A percentile compares a stretch with the other conserved stretches of the same genome.
Evolutionary conservation across 1,140 invertebrate species (phyloP).

Genomic region (Nomia melanderi): DNA sequence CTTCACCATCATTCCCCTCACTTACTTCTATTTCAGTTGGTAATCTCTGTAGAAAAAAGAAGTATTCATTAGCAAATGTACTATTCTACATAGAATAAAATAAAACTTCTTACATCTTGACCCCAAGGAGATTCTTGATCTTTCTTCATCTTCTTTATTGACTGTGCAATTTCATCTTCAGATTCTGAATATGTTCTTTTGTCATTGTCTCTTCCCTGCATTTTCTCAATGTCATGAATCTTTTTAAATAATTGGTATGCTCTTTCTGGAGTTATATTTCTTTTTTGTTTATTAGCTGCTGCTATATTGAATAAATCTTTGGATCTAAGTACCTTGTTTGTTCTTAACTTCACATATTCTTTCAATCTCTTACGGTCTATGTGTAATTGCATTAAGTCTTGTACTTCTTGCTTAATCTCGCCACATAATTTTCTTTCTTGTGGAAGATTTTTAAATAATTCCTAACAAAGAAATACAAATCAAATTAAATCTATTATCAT

Average conservation of each 20-base stretch:
- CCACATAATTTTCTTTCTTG: constrained; percentile 78
- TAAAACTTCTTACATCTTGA: constrained; percentile 68
- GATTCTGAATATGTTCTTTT: constrained; percentile 77
- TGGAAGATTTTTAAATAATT: constrained; percentile 77
- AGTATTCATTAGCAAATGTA: constrained; percentile 25
- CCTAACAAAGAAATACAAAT: constrained; percentile 52
- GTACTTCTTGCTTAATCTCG: constrained; percentile 78
- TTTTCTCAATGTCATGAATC: constrained; percentile 78
- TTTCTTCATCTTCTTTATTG: constrained; percentile 77
- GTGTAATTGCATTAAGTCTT: constrained; percentile 76
- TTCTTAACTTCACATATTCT: constrained; percentile 76
- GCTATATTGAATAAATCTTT: constrained; percentile 80
- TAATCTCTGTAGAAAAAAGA: constrained; percentile 58
- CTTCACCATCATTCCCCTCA: constrained; percentile 75
- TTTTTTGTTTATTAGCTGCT: constrained; percentile 77
- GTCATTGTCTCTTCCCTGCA: constrained; percentile 72
- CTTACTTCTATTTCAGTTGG: constrained; percentile 71
- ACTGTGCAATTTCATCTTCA: constrained; percentile 78
- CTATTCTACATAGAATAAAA: neutral
- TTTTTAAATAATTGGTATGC: constrained; percentile 80
- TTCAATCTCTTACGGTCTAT: constrained; percentile 77
- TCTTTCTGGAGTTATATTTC: constrained; percentile 80
- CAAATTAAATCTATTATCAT: constrained; percentile 7
- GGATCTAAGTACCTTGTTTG: constrained; percentile 77
- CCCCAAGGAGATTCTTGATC: constrained; percentile 73